phyloP scores from a whole-genome alignment of 1,140 invertebrate genomes.

The Dufourea novaeangliae region DNA sequence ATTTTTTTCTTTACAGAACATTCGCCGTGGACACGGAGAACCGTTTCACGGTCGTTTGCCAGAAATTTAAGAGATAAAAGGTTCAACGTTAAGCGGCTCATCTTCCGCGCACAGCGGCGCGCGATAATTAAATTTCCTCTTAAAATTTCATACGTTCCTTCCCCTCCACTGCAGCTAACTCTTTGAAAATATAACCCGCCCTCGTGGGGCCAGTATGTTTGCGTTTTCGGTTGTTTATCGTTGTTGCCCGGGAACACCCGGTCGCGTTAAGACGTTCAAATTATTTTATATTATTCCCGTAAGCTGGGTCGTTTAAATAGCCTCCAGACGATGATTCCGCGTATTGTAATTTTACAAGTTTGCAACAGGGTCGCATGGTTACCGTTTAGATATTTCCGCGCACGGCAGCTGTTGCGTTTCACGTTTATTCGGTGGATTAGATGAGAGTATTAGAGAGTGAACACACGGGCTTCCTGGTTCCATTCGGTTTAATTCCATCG shows the following conservation, averaged over 20 bases:
- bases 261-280: neutral
- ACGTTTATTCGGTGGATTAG: constrained; percentile 1
- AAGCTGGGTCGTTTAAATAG: neutral
- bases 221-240: neutral
- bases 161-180: neutral
- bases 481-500: neutral
- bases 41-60: constrained; percentile 12
- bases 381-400: constrained; percentile 7
- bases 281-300: neutral
- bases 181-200: neutral
- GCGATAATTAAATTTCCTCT: constrained; percentile 19
- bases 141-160: constrained; percentile 3
- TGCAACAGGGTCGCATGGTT: neutral
- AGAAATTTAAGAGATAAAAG: constrained; percentile 24
- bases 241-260: too few relatives aligned
- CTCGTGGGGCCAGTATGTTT: neutral
- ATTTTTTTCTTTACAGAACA: neutral
- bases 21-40: neutral
- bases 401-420: constrained; percentile 9
- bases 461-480: neutral
- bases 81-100: constrained; percentile 21
- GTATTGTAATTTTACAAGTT: neutral
- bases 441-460: too few relatives aligned
- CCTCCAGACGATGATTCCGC: neutral
- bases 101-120: constrained; percentile 4